Evolutionary conservation across 2,797 vertebrate species (phyloP).

Genomic region (Poeciliopsis gracilis): DNA sequence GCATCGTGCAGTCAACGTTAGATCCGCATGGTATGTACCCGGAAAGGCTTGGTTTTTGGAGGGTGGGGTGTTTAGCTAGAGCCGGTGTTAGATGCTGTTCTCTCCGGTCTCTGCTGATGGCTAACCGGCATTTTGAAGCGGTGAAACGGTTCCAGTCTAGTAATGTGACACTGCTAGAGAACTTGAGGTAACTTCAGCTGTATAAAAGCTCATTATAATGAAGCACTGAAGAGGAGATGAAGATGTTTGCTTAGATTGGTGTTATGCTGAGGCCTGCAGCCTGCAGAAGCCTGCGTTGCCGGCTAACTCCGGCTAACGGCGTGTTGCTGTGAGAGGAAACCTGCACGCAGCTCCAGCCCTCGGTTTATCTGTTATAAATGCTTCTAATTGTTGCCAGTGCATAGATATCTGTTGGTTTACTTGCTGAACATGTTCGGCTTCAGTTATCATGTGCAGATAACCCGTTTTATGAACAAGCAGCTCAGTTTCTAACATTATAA

Average conservation of each 20-base stretch:
- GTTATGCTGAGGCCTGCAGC: not conserved
- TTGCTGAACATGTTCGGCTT: not conserved
- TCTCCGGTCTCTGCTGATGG: not conserved
- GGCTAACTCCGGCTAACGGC: not conserved
- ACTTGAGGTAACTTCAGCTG: no score
- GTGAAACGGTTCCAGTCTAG: not conserved
- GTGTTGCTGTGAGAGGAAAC: not conserved
- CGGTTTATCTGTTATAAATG: not conserved
- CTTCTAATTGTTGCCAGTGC: not conserved
- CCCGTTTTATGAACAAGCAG: not conserved
- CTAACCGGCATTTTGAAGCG: constrained; percentile 6
- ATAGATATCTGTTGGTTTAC: not conserved
- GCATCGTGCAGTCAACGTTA: constrained; percentile 51
- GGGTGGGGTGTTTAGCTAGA: no score
- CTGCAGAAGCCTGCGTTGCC: not conserved
- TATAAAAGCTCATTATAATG: not conserved
- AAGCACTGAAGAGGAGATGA: not conserved
- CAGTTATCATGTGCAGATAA: not conserved
- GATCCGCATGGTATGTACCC: constrained; percentile 62
- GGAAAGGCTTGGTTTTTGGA: not conserved
- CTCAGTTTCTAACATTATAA: not conserved
- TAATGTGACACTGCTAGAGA: not conserved
- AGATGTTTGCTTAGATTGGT: not conserved
- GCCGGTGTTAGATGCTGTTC: not conserved
- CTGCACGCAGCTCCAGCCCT: no score